Base-by-base conservation (phyloP, 2,113 vertebrate genomes). In the Entomyzon cyanotis region DNA sequence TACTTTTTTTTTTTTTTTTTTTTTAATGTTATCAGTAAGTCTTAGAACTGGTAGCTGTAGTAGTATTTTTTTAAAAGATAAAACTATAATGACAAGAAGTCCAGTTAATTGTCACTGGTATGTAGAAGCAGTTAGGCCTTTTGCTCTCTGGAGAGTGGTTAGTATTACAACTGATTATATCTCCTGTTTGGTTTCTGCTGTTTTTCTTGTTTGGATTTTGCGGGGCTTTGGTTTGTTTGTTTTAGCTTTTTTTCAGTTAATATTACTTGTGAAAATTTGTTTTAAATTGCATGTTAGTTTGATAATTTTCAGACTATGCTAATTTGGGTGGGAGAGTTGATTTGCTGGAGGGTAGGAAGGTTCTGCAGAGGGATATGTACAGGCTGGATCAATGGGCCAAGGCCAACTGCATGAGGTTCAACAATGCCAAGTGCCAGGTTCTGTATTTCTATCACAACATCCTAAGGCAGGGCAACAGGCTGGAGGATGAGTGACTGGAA, bases 401-500 rank as follows among this genome's bases (percentile, higher is more conserved):
- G 2, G 12, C 3, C 9, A 33, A 0, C 0, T 14, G 1, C 39
- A 35, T 64, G n/a, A 49, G 2, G 7, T 14, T 39, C 9, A 53
- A 27, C 10, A 80, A 30, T 7, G 10, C 2, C 4, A 42, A 37
- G 13, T 19, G 7, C 6, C 6, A 8, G 8, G 30, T 41, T 55
- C 18, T 46, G 25, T 25, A 13, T 8, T 22, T 64, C 44, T 11
- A 16, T 60, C 14, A n/a, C 23, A 64, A 37, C 9, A 58, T 4
- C 19, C 8, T 16, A n/a, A 64, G 12, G 14, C 2, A 59, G 5
- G 1, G 3, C 12, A 53, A 18, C n/a, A 55, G 24, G 22, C 14
- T 17, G 47, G 24, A 30, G 15, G 15, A 75, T 28, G 56, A 69
- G 16, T 11, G 27, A 9, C 14, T 53, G 55, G 16, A 69, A 47